A percentile compares a stretch with the other conserved stretches of the same genome.
Evolutionary conservation across 2,113 vertebrate species (phyloP).

Genomic region (Paedocypris sp.): DNA sequence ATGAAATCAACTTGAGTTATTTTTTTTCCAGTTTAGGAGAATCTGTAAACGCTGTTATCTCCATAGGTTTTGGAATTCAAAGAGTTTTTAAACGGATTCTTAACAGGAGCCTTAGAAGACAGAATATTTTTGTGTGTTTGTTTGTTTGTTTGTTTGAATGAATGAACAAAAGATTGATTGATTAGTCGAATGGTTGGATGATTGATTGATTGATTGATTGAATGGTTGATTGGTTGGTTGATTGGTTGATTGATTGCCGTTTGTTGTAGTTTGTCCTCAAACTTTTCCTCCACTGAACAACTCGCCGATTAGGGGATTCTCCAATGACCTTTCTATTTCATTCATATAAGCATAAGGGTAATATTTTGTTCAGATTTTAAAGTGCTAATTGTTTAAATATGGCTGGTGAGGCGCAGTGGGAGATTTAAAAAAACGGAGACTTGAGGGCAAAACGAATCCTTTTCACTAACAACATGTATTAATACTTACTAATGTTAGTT

Average conservation of each 20-base stretch:
- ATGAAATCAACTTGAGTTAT: slow-evolving; percentile 61
- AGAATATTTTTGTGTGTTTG: too few relatives aligned
- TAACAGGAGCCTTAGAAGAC: slow-evolving; percentile 46
- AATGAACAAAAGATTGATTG: too few relatives aligned
- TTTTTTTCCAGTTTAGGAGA: too few relatives aligned
- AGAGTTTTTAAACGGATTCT: slow-evolving; percentile 41
- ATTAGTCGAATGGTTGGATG: too few relatives aligned
- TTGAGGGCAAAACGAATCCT: slow-evolving; percentile 52
- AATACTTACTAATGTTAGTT: slow-evolving; percentile 71
- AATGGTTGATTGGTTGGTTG: too few relatives aligned
- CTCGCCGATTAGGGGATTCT: slow-evolving; percentile 31
- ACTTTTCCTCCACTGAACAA: slow-evolving; percentile 16
- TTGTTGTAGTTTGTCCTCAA: slow-evolving; percentile 24
- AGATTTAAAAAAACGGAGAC: slow-evolving; percentile 30
- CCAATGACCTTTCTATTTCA: slow-evolving; percentile 53
- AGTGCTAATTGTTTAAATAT: slow-evolving; percentile 64
- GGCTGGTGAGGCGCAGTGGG: slow-evolving; percentile 58
- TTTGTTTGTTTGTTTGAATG: too few relatives aligned
- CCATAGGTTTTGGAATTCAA: slow-evolving; percentile 38
- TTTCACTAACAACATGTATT: slow-evolving; percentile 70
- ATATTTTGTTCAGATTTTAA: slow-evolving; percentile 63
- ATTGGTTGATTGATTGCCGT: too few relatives aligned
- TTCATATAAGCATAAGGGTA: slow-evolving; percentile 59
- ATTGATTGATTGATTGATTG: too few relatives aligned
- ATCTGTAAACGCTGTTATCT: slow-evolving; percentile 42